phyloP scores from a whole-genome alignment of 2,113 vertebrate genomes.

The Otocyon megalotis region DNA sequence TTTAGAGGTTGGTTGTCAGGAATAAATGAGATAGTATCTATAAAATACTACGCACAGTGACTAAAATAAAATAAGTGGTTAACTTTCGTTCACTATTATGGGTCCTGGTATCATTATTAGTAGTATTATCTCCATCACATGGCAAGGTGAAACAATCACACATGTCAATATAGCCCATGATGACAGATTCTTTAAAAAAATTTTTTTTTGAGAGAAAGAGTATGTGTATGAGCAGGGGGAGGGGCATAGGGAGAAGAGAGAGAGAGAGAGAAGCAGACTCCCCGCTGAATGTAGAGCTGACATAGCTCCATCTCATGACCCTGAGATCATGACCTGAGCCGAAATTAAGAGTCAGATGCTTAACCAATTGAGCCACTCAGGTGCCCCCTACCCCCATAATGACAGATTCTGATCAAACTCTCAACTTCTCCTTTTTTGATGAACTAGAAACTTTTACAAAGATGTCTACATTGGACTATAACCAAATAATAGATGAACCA shows the following conservation, averaged over 20 bases:
- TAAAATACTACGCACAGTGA: not conserved
- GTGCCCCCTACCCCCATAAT: not conserved
- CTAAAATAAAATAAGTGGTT: not conserved
- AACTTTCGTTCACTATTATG: not conserved
- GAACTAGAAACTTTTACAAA: conserved; percentile 1
- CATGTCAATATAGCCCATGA: not conserved
- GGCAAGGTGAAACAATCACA: not conserved
- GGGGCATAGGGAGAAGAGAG: not conserved
- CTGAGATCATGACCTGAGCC: not conserved
- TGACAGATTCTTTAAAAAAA: not conserved
- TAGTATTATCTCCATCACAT: not conserved
- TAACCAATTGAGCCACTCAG: not conserved
- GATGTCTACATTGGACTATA: not conserved
- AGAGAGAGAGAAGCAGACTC: not conserved
- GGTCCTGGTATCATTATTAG: not conserved
- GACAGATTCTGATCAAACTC: not conserved
- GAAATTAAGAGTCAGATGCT: not conserved
- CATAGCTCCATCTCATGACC: not conserved
- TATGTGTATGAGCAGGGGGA: not conserved
- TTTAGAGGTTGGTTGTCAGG: not conserved
- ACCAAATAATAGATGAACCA: not conserved
- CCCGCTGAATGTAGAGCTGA: not conserved
- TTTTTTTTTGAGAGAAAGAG: not conserved
- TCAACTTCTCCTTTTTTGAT: not conserved
- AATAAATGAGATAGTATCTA: not conserved